phyloP scores from a whole-genome alignment of 2,797 vertebrate species.

The Helicolenus hilgendorfi region DNA sequence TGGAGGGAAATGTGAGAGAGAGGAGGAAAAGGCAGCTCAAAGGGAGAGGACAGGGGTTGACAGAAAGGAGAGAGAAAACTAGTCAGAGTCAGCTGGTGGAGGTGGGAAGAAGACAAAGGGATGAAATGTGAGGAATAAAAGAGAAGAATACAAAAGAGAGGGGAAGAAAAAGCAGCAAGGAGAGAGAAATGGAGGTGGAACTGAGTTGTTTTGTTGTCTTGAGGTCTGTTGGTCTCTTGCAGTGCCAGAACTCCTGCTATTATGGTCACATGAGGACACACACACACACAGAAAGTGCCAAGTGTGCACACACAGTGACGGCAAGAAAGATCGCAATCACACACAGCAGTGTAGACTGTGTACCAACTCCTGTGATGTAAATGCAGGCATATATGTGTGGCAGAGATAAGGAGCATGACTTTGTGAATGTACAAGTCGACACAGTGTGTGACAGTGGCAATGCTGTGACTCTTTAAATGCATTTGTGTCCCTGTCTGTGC shows the following conservation, averaged over 20 bases:
- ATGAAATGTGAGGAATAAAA: conserved; percentile 16
- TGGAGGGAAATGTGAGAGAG: not conserved
- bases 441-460: not conserved
- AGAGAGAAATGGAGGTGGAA: conserved; percentile 38
- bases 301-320: not conserved
- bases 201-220: conserved; percentile 63
- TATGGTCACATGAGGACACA: conserved; percentile 28
- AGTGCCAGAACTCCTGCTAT: conserved; percentile 48
- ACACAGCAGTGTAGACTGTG: not conserved
- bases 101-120: conserved; percentile 19
- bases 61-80: not conserved
- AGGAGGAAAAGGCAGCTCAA: not conserved
- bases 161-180: not conserved
- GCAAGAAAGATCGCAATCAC: not conserved
- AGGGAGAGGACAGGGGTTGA: not conserved
- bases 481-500: not conserved
- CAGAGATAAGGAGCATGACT: not conserved
- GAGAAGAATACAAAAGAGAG: conserved; percentile 11
- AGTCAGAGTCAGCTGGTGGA: conserved; percentile 8
- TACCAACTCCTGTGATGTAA: not conserved
- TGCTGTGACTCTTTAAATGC: not conserved
- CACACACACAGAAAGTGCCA: not conserved
- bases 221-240: conserved; percentile 11
- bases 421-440: not conserved
- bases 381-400: not conserved